Evolutionary conservation across 2,888 invertebrate genomes (phyloP), one percentile per base, ranked within the genome.

Genomic region (Drosophila rubida): DNA sequence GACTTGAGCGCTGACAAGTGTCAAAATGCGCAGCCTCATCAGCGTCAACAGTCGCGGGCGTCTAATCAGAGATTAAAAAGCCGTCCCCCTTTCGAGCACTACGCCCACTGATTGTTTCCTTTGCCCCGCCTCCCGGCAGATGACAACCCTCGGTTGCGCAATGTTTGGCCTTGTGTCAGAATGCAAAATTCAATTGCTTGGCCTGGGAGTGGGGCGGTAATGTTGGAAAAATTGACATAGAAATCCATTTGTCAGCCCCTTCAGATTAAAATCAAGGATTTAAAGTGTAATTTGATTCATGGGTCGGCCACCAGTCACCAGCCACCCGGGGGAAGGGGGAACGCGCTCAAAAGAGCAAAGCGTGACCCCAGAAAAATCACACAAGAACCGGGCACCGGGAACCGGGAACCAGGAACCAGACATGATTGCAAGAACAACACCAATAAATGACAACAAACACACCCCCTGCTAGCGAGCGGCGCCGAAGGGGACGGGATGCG

Each of bases 191-290:
- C 90, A 90, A 89, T 90, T 90, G 89, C 58, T 81, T 72, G 54
- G 66, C 68, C 71, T 69, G 37, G 1, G 14, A 14, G 6, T 1
- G 35, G 23, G 7, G 19, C 37, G 50, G 74, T 84, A 73, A 82
- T 78, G 78, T 81, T 63, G 63, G 75, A 80, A 86, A 88, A 90
- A 90, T 89, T 90, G 90, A 90, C 90, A 90, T 83, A 78, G 75
- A 85, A 90, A 90, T 90, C 91, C 91, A 90, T 90, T 90, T 90
- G 91, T 90, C 90, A 90, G 87, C 88, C 90, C 89, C 90, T 87
- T 89, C 89, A 88, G 90, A 89, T 89, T 88, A 89, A 87, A 90
- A 90, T 90, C 90, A 89, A 91, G 90, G 91, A 90, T 87, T 90
- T 90, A 88, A 90, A 90, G 80, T 88, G 91, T 90, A 90, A 90